Conservation (phyloP, 2,888 invertebrate species). For the Ecliptopera silaceata region DNA sequence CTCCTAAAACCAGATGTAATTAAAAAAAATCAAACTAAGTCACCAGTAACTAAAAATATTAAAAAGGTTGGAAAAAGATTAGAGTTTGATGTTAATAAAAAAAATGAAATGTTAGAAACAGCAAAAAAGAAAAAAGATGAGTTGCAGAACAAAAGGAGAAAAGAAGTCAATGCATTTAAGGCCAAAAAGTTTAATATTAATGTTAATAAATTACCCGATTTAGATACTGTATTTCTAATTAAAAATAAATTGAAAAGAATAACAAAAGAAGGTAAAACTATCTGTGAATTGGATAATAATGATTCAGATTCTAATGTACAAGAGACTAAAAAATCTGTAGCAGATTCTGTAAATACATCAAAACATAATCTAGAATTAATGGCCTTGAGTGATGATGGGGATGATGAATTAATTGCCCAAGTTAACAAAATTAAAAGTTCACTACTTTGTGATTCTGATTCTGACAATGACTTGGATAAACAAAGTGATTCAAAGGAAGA, state of each 20-base stretch:
- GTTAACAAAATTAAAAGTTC: slow-evolving; percentile 44
- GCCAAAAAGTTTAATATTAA: slow-evolving; percentile 57
- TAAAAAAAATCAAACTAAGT: slow-evolving; percentile 20
- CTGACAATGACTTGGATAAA: slow-evolving; percentile 34
- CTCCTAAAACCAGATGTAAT: slow-evolving; percentile 62
- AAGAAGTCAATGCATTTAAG: slow-evolving; percentile 59
- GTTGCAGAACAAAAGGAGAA: slow-evolving; percentile 49
- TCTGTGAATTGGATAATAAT: slow-evolving; percentile 46
- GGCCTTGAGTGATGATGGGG: slow-evolving; percentile 9
- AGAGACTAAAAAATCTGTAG: neutral
- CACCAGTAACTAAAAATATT: neutral
- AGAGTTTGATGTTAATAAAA: slow-evolving; percentile 19
- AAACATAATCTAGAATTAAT: neutral
- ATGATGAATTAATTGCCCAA: slow-evolving; percentile 24
- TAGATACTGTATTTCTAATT: slow-evolving; percentile 50
- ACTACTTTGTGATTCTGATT: slow-evolving; percentile 47
- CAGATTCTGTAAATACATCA: neutral
- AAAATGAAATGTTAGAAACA: slow-evolving; percentile 14
- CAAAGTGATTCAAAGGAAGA: slow-evolving; percentile 14
- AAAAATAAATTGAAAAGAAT: slow-evolving; percentile 55
- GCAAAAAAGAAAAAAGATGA: slow-evolving; percentile 33
- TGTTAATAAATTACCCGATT: slow-evolving; percentile 53
- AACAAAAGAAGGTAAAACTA: slow-evolving; percentile 42
- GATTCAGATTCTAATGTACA: slow-evolving; percentile 11
- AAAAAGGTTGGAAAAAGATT: neutral